Conservation (phyloP, 2,797 vertebrate species). For the Notoglanidium macrostoma region DNA sequence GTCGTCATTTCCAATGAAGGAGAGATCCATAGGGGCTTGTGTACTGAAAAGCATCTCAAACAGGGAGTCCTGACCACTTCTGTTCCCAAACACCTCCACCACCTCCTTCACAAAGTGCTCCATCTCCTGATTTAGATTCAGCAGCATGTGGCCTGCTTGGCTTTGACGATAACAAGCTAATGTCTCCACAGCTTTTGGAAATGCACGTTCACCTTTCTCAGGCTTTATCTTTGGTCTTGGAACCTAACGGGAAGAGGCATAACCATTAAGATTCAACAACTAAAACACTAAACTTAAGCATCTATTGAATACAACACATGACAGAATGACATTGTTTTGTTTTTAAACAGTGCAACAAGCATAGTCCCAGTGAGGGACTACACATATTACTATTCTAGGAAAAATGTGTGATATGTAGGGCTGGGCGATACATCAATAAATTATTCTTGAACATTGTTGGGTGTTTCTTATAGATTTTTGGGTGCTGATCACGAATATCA, state of each 20-base stretch:
- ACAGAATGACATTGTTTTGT: not conserved
- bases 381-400: not conserved
- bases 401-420: not conserved
- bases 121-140: constrained; percentile 83
- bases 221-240: constrained; percentile 87
- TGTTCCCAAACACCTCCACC: constrained; percentile 90
- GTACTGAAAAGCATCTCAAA: constrained; percentile 83
- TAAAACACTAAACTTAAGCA: not conserved
- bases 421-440: too few species aligned
- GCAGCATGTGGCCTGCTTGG: constrained; percentile 94
- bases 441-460: too few species aligned
- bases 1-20: constrained; percentile 88
- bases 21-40: constrained; percentile 70
- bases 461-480: too few species aligned
- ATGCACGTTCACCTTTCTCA: constrained; percentile 81
- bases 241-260: constrained; percentile 69
- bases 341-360: not conserved
- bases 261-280: not conserved
- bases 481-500: too few species aligned
- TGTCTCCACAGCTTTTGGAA: constrained; percentile 80
- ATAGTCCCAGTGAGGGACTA: too few species aligned
- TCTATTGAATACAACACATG: not conserved
- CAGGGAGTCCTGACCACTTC: constrained; percentile 80
- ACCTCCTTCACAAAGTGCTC: constrained; percentile 85
- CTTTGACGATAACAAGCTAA: constrained; percentile 91